Conservation (phyloP, 2,797 vertebrate species). For the Pelobates cultripes region DNA sequence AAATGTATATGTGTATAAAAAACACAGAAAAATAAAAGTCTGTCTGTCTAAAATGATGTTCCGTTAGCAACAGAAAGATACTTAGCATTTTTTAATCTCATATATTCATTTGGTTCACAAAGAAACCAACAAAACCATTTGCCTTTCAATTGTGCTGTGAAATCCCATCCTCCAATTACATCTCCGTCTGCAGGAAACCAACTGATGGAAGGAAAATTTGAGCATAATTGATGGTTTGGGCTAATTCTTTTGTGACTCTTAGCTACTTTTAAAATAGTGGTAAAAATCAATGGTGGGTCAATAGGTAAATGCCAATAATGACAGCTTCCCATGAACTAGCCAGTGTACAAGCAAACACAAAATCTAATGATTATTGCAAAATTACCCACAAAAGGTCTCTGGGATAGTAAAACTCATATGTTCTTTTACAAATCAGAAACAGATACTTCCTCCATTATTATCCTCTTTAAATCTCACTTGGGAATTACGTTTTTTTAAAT, state of each 20-base stretch:
- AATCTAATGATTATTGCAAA: slow-evolving; percentile 28
- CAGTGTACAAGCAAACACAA: slow-evolving; percentile 35
- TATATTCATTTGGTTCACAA: neutral
- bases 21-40: too few relatives aligned
- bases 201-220: slow-evolving; percentile 39
- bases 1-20: too few relatives aligned
- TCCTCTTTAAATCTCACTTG: neutral
- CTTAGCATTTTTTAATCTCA: neutral
- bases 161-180: slow-evolving; percentile 1
- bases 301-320: slow-evolving; percentile 39
- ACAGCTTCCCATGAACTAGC: slow-evolving; percentile 27
- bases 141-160: neutral
- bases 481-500: neutral
- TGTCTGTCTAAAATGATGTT: neutral
- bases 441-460: neutral
- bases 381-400: neutral
- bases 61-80: neutral
- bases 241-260: slow-evolving; percentile 44
- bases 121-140: slow-evolving; percentile 23
- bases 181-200: slow-evolving; percentile 31
- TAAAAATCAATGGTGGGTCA: slow-evolving; percentile 47
- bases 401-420: neutral
- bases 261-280: slow-evolving; percentile 50
- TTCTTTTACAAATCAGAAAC: neutral
- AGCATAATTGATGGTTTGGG: slow-evolving; percentile 47